Base-by-base conservation (phyloP, 30 jellyfish, hydroid and myxozoan species). In the Pelagia noctiluca region DNA sequence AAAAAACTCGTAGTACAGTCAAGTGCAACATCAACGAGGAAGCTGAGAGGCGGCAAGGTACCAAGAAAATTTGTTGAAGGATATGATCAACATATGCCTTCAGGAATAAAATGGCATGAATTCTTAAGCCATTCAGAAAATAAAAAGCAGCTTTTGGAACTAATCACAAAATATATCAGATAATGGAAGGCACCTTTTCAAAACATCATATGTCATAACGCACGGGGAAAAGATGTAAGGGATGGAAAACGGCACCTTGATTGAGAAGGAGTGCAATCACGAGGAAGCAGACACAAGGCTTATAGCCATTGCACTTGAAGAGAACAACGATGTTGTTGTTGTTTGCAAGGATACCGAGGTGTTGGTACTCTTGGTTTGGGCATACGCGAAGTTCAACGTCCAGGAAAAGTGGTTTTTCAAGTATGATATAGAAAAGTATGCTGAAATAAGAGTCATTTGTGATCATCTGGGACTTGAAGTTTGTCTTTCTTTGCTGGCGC, bases 241-340 rank as follows among this genome's bases (percentile, higher is more conserved):
- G 72, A 22, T 60, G 21, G 12, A 26, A 60, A 60, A n/a, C 22
- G 22, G 30, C 10, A 42, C 57, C 8, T 4, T 5, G 72, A 60
- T n/a, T 60, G 72, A 60, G 72, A 60, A 26, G 72, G 72, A 60
- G 23, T 60, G 72, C 72, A 60, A 60, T 4, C 72, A 60, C 35
- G 22, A 60, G 35, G 72, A 60, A 60, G 72, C 5, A 60, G 72
- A 60, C 72, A 60, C 72, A 60, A 22, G 72, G 21, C 72, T 60
- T n/a, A 21, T 42, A 5, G 57, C 57, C 57, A 42, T 16, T 5
- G 57, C 8, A 42, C 57, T 42, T 42, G 57, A 42, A 42, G 57
- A 42, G 16, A 42, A 42, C 57, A 42, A 42, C 57, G 57, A 42
- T 42, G 57, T 42, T 42, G 57, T 42, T 42, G 57, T 42, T 42